Conservation (phyloP, 2,113 vertebrate species). For the Danionella cerebrum region DNA sequence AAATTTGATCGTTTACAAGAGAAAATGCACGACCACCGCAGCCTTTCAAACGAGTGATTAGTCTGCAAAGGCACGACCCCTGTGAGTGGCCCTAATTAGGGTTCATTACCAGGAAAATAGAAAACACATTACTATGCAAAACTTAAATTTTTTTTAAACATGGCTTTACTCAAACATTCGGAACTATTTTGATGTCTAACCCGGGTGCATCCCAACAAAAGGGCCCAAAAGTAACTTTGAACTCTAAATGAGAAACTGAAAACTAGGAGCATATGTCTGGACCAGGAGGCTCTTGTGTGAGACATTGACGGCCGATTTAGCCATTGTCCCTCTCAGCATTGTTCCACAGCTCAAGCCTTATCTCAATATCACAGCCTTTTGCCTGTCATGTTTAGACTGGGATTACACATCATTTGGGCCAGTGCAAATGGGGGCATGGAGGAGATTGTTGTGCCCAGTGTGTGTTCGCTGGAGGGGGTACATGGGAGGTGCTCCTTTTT, state of each 20-base stretch:
- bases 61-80: no score
- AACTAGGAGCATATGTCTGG: constrained; percentile 12
- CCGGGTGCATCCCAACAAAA: not conserved
- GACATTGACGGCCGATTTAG: not conserved
- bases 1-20: no score
- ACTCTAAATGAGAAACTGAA: not conserved
- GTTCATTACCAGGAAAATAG: no score
- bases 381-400: constrained; percentile 30
- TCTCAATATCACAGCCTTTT: constrained; percentile 24
- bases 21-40: no score
- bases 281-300: not conserved
- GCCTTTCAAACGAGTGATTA: no score
- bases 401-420: constrained; percentile 44
- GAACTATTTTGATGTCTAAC: no score
- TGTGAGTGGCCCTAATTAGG: no score
- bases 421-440: constrained; percentile 23
- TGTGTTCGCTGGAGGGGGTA: constrained; percentile 37
- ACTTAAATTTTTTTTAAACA: no score
- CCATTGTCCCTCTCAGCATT: constrained; percentile 13
- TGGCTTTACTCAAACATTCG: no score
- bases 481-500: constrained; percentile 15
- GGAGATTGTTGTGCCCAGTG: constrained; percentile 40
- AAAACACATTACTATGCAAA: no score
- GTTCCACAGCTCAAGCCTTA: constrained; percentile 15
- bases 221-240: not conserved